Conservation (phyloP, 2,797 vertebrate genomes). For the Danio albolineatus region DNA sequence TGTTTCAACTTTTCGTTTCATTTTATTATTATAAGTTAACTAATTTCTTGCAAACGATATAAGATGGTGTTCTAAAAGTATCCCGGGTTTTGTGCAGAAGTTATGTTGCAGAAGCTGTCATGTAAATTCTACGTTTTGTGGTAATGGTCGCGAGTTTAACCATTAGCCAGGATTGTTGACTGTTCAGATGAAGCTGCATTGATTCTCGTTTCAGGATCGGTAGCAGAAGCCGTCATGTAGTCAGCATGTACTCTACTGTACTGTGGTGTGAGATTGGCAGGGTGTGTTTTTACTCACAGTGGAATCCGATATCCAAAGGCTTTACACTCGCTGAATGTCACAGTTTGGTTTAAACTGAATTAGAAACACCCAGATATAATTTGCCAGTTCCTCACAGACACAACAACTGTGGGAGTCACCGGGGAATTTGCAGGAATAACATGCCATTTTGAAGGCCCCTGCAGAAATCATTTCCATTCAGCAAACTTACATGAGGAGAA, state of each 20-base stretch:
- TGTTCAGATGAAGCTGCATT: slow-evolving; percentile 1
- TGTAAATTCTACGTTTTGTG: neutral
- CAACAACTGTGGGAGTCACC: slow-evolving; percentile 42
- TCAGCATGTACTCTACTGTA: neutral
- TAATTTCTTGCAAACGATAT: too few species aligned
- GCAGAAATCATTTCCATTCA: slow-evolving; percentile 4
- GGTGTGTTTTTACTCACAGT: neutral
- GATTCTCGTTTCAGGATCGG: slow-evolving; percentile 18
- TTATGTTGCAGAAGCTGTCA: neutral
- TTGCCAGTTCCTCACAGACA: slow-evolving; percentile 26
- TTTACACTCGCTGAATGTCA: neutral
- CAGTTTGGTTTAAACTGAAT: slow-evolving; percentile 23
- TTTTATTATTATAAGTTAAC: neutral
- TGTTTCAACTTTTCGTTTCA: neutral
- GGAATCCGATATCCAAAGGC: neutral
- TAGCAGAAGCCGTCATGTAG: neutral
- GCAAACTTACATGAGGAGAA: neutral
- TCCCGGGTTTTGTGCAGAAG: neutral
- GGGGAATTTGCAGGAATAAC: slow-evolving; percentile 46
- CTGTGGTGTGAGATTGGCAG: neutral
- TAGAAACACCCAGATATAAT: slow-evolving; percentile 17
- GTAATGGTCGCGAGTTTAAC: slow-evolving; percentile 9
- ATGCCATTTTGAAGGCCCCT: slow-evolving; percentile 13
- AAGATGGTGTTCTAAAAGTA: neutral
- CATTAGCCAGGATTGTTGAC: slow-evolving; percentile 19